Evolutionary conservation across 23 tunicate species (phyloP).

Genomic region (Phallusia fumigata): DNA sequence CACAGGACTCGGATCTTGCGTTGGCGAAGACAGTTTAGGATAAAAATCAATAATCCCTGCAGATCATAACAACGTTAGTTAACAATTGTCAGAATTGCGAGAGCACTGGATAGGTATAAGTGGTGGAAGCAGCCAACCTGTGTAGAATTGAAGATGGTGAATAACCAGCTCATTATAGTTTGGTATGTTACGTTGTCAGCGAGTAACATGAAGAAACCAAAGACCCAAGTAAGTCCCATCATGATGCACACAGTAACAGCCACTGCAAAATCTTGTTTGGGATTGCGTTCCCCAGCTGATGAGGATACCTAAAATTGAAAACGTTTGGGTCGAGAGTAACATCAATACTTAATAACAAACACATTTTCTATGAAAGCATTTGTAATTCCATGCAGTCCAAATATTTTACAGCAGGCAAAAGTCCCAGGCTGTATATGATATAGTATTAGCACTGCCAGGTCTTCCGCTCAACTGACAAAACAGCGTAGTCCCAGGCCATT

Average conservation of each 20-base stretch:
- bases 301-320: not conserved
- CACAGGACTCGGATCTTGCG: conserved; percentile 17
- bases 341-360: too few species aligned
- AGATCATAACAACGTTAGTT: too few species aligned
- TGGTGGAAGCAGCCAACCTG: conserved; percentile 9
- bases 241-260: conserved; percentile 21
- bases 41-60: conserved; percentile 28
- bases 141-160: conserved; percentile 23
- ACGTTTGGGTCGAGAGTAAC: too few species aligned
- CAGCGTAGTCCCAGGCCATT: too few species aligned
- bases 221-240: conserved; percentile 50
- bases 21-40: conserved; percentile 34
- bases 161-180: conserved; percentile 31
- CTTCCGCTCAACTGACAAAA: too few species aligned
- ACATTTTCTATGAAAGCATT: too few species aligned
- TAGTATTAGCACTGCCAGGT: too few species aligned
- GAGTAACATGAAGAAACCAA: conserved; percentile 34
- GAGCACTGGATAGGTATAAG: too few species aligned
- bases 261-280: conserved; percentile 2
- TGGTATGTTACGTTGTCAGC: conserved; percentile 23
- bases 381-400: too few species aligned
- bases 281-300: not conserved
- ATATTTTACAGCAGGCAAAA: too few species aligned
- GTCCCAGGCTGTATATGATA: too few species aligned
- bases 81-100: too few species aligned